Percentiles rank a stretch among this genome's conserved stretches.
Conservation (phyloP, 2,113 vertebrate genomes). For the Microtus oregoni region DNA sequence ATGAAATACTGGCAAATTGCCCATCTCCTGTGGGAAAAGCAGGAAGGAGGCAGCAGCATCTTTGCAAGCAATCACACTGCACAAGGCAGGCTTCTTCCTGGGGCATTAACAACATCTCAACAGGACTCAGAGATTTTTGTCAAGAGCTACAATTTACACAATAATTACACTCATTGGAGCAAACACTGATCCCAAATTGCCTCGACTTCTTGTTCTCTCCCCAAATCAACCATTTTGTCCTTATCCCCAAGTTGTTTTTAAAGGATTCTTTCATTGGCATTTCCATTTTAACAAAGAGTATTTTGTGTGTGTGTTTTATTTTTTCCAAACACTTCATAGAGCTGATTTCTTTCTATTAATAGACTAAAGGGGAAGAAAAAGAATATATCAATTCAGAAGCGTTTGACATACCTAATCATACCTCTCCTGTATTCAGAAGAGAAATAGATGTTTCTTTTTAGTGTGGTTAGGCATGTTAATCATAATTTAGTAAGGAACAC, state of each 20-base stretch:
- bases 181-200: slow-evolving; percentile 77
- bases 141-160: slow-evolving; percentile 85
- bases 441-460: not conserved
- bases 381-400: slow-evolving; percentile 26
- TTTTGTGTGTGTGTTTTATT: slow-evolving; percentile 37
- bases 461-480: slow-evolving; percentile 5
- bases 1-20: slow-evolving; percentile 87
- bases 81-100: slow-evolving; percentile 76
- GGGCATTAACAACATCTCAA: slow-evolving; percentile 83
- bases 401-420: slow-evolving; percentile 33
- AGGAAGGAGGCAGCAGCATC: slow-evolving; percentile 72
- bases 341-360: slow-evolving; percentile 36
- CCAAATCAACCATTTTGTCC: slow-evolving; percentile 58
- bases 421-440: not conserved
- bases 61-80: slow-evolving; percentile 83
- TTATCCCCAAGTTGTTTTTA: slow-evolving; percentile 40
- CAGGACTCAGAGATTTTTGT: slow-evolving; percentile 83
- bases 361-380: not conserved
- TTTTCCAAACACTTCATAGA: slow-evolving; percentile 60
- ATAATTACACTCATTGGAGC: slow-evolving; percentile 83
- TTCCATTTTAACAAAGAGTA: slow-evolving; percentile 58
- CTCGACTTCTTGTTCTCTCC: slow-evolving; percentile 61
- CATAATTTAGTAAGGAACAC: slow-evolving; percentile 62
- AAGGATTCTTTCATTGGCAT: slow-evolving; percentile 53
- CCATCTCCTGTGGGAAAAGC: slow-evolving; percentile 85